Conservation (phyloP, 2,113 vertebrate genomes). For the Taxidea taxus region DNA sequence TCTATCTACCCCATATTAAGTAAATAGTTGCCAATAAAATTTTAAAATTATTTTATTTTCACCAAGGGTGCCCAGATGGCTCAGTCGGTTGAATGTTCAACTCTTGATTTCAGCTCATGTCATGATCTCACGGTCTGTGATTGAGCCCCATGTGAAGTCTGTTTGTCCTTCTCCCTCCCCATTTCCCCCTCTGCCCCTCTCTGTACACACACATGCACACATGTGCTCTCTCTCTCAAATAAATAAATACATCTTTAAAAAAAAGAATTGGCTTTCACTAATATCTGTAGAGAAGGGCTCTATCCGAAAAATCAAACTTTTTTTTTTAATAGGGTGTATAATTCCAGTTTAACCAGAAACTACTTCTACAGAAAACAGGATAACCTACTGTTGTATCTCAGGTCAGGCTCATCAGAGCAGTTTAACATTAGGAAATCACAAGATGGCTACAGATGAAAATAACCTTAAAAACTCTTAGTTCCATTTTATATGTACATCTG, state of each 20-base stretch:
- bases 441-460: background rate
- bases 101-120: background rate
- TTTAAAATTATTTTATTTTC: background rate
- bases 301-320: background rate
- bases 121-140: background rate
- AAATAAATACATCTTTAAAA: background rate
- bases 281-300: background rate
- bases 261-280: background rate
- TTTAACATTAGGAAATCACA: background rate
- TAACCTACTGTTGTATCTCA: background rate
- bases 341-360: slow-evolving; percentile 10
- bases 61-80: background rate
- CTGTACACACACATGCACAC: background rate
- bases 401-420: background rate
- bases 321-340: background rate
- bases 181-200: background rate
- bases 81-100: background rate
- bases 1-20: background rate
- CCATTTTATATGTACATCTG: background rate
- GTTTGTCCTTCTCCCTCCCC: background rate
- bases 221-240: background rate
- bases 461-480: background rate
- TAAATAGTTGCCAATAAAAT: background rate
- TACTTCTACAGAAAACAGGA: background rate
- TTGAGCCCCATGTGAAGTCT: background rate